Conservation (phyloP, 2,888 invertebrate species). For the Lutraria lutraria region DNA sequence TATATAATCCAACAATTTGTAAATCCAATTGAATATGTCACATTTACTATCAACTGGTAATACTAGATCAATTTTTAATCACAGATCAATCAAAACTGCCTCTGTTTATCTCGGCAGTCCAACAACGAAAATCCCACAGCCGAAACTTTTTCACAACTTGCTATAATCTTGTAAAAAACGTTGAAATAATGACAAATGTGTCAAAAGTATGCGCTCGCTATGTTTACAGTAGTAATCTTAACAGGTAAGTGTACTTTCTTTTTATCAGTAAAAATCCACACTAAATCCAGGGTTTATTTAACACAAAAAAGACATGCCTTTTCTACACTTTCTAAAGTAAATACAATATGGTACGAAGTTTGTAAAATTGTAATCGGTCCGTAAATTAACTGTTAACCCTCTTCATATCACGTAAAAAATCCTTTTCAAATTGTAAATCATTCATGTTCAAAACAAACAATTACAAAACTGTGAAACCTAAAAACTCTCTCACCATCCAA, state of each 20-base stretch:
- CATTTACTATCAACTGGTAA: background rate
- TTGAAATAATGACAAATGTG: slow-evolving; percentile 35
- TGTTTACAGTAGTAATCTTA: slow-evolving; percentile 44
- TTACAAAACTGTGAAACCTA: background rate
- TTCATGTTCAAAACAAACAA: background rate
- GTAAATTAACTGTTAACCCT: slow-evolving; percentile 39
- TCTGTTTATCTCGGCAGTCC: background rate
- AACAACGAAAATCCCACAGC: background rate
- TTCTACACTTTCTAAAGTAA: slow-evolving; percentile 38
- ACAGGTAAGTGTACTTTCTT: slow-evolving; percentile 16
- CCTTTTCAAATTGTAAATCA: slow-evolving; percentile 12
- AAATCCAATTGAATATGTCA: slow-evolving; percentile 12
- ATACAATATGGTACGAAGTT: slow-evolving; percentile 3
- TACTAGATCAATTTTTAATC: background rate
- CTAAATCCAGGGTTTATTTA: background rate
- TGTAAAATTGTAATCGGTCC: background rate
- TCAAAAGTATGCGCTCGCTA: slow-evolving; percentile 34
- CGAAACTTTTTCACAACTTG: slow-evolving; percentile 29
- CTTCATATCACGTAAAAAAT: slow-evolving; percentile 29
- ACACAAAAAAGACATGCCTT: slow-evolving; percentile 34
- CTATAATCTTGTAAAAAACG: slow-evolving; percentile 21
- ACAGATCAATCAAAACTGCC: slow-evolving; percentile 5
- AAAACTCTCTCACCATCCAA: slow-evolving; percentile 6
- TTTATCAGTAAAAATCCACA: slow-evolving; percentile 47
- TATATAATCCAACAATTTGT: slow-evolving; percentile 5